Evolutionary conservation across 1,140 invertebrate genomes (phyloP).

Genomic region (Meloidogyne exigua): DNA sequence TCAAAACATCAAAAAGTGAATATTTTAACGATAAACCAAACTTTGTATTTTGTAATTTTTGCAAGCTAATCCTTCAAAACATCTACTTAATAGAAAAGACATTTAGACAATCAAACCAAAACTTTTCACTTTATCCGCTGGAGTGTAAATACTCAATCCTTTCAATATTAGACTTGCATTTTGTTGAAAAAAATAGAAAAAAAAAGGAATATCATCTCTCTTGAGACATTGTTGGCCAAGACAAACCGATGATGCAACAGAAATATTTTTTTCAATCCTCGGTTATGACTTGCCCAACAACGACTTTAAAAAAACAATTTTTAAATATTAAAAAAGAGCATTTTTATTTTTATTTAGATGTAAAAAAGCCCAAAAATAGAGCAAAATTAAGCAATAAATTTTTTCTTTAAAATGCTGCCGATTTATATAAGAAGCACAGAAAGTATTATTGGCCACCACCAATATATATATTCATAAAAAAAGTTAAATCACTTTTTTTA

Average conservation of each 20-base stretch:
- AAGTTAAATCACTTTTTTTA: not conserved
- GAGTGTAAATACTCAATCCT: no score
- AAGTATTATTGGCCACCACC: not conserved
- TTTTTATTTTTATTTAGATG: not conserved
- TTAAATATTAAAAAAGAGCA: not conserved
- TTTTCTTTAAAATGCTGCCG: not conserved
- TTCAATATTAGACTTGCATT: no score
- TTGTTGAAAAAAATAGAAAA: no score
- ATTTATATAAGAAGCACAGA: not conserved
- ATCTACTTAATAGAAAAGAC: no score
- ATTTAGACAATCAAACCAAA: no score
- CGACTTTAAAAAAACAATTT: not conserved
- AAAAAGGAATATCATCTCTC: no score
- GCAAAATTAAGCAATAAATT: not conserved
- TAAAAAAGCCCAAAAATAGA: not conserved
- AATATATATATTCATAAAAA: not conserved
- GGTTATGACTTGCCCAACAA: constrained; percentile 4
- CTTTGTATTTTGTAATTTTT: no score
- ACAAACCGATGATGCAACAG: not conserved
- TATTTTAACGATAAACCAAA: no score
- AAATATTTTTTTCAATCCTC: not conserved
- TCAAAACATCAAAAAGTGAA: no score
- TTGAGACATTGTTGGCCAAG: not conserved
- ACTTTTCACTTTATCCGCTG: no score
- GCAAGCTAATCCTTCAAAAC: no score